Evolutionary conservation across 1,140 invertebrate genomes (phyloP).

Genomic region (Zaprionus ghesquierei): DNA sequence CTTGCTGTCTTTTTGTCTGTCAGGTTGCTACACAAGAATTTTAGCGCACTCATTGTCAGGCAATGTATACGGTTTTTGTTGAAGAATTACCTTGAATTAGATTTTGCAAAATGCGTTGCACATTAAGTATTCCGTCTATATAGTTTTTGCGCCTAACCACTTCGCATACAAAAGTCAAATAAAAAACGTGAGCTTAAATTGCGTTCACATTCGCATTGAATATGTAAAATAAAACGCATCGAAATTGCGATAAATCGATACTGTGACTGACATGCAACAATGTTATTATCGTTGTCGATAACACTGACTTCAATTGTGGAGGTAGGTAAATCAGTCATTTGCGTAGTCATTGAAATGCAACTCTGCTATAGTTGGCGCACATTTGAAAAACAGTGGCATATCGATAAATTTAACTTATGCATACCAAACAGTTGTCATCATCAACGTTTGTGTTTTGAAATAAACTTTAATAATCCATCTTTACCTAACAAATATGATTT

Average conservation of each 20-base stretch:
- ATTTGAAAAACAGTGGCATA: background rate
- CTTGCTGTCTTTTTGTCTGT: background rate
- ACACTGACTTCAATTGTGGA: background rate
- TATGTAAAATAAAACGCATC: conserved; percentile 13
- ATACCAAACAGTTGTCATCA: no score
- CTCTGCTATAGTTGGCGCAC: background rate
- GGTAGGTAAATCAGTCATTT: background rate
- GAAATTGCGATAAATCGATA: conserved; percentile 10
- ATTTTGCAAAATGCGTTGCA: conserved; percentile 33
- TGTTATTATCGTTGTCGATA: background rate
- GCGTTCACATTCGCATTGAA: conserved; percentile 28
- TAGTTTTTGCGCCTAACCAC: conserved; percentile 17
- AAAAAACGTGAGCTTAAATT: conserved; percentile 40
- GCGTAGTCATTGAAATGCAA: background rate
- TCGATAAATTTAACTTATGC: background rate
- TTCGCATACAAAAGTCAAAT: conserved; percentile 27
- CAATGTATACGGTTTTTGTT: background rate
- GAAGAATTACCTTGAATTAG: conserved; percentile 56
- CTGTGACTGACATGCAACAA: background rate
- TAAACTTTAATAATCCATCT: no score
- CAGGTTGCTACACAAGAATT: conserved; percentile 3
- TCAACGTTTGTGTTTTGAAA: no score
- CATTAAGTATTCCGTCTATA: conserved; percentile 24
- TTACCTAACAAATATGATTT: no score
- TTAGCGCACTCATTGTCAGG: conserved; percentile 31